phyloP scores from a whole-genome alignment of 2,888 invertebrate genomes.

The Synanthedon tipuliformis region DNA sequence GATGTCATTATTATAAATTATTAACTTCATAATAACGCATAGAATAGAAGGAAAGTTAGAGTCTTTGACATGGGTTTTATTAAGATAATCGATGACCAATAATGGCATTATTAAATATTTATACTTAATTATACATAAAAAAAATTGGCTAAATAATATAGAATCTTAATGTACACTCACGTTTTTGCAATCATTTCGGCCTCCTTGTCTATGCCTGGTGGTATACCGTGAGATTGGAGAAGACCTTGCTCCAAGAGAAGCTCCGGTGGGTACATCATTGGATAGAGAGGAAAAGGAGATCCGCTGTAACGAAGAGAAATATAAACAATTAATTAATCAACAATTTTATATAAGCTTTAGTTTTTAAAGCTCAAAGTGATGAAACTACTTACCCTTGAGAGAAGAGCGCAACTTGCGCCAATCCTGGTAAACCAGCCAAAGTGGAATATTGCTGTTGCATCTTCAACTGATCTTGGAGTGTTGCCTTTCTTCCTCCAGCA shows the following conservation, averaged over 20 bases:
- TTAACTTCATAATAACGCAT: no score
- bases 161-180: slow-evolving; percentile 16
- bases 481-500: slow-evolving; percentile 54
- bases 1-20: no score
- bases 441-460: slow-evolving; percentile 64
- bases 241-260: slow-evolving; percentile 57
- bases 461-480: slow-evolving; percentile 57
- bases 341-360: background rate
- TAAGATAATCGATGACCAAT: no score
- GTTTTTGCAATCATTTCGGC: slow-evolving; percentile 62
- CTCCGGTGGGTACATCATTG: slow-evolving; percentile 66
- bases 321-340: background rate
- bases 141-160: background rate
- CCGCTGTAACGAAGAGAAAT: slow-evolving; percentile 29
- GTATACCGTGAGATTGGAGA: slow-evolving; percentile 67
- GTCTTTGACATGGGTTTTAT: no score
- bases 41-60: no score
- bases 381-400: slow-evolving; percentile 50
- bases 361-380: background rate
- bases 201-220: slow-evolving; percentile 59
- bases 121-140: background rate
- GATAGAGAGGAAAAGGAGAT: slow-evolving; percentile 60
- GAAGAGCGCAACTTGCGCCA: slow-evolving; percentile 59
- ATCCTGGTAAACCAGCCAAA: slow-evolving; percentile 50
- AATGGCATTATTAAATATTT: background rate